These are phyloP conservation scores for Dromaius novaehollandiae DNA, from an alignment of 2,113 vertebrate species.

Conservation along the genomic window DNA sequence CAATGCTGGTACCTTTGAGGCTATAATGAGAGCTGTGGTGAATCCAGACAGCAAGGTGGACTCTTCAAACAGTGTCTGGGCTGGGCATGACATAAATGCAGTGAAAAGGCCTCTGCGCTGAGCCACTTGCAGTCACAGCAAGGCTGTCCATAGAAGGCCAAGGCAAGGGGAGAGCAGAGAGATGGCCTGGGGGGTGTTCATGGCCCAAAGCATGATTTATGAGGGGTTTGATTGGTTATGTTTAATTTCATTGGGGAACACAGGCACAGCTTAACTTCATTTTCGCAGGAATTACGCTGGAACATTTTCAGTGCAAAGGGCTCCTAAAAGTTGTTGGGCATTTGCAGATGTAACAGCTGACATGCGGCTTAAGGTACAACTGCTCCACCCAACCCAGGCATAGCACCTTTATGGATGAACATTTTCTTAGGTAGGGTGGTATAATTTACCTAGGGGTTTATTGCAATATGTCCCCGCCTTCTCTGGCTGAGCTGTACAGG, in stretches of 20 bases:
- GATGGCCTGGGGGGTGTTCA: not conserved
- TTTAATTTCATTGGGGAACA: not conserved
- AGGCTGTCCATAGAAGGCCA: not conserved
- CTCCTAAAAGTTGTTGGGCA: not conserved
- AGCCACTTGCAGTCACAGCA: not conserved
- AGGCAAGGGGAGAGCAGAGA: not conserved
- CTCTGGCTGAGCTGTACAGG: not conserved
- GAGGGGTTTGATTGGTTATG: not conserved
- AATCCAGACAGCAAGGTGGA: not conserved
- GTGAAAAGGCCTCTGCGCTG: not conserved
- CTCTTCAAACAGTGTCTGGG: not conserved
- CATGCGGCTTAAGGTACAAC: not conserved
- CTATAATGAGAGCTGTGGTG: not conserved
- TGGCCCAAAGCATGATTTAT: not conserved
- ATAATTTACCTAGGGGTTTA: constrained; percentile 21
- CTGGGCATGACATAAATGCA: not conserved
- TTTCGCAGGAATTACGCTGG: not conserved
- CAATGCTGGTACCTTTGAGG: not conserved
- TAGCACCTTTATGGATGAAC: not conserved
- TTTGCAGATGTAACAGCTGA: constrained; percentile 15
- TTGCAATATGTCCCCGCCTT: constrained; percentile 7
- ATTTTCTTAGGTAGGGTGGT: not conserved
- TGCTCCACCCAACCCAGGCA: not conserved
- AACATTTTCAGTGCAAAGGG: not conserved
- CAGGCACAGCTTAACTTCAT: not conserved